Conservation (phyloP, 2,888 invertebrate species). For the Chouioia cunea region DNA sequence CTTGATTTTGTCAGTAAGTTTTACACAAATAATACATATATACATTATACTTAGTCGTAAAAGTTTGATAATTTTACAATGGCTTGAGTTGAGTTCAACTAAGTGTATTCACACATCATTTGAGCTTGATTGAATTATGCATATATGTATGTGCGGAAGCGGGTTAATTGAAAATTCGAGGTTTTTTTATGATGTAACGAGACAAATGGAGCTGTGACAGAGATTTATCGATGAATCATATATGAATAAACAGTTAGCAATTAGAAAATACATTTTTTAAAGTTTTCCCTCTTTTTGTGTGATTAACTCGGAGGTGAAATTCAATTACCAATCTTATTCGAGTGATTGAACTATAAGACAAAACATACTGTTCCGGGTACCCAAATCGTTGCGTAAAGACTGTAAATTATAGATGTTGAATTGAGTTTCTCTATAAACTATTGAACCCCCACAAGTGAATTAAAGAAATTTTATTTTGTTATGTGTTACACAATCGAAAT, state of each 20-base stretch:
- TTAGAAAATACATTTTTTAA: slow-evolving; percentile 64
- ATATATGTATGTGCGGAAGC: slow-evolving; percentile 21
- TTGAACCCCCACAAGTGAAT: neutral
- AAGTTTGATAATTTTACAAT: slow-evolving; percentile 47
- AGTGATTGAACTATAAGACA: no score
- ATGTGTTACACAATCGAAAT: slow-evolving; percentile 34
- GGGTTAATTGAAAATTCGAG: slow-evolving; percentile 21
- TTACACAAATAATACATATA: slow-evolving; percentile 41
- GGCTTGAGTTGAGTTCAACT: slow-evolving; percentile 46
- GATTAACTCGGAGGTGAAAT: neutral
- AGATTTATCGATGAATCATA: slow-evolving; percentile 63
- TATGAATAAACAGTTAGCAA: slow-evolving; percentile 58
- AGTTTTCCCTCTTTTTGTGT: slow-evolving; percentile 44
- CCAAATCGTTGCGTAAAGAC: no score
- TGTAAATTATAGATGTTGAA: no score
- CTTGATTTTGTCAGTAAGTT: slow-evolving; percentile 29
- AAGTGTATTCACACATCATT: slow-evolving; percentile 26
- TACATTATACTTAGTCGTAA: slow-evolving; percentile 32
- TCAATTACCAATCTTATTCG: no score
- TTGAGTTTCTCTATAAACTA: no score
- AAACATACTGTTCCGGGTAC: no score
- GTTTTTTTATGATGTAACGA: slow-evolving; percentile 36
- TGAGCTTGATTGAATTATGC: neutral
- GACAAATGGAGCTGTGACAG: slow-evolving; percentile 65
- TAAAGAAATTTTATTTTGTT: slow-evolving; percentile 35